These are phyloP conservation scores for Aricia artaxerxes DNA, from an alignment of 2,888 invertebrate genomes.

Conservation along the genomic window DNA sequence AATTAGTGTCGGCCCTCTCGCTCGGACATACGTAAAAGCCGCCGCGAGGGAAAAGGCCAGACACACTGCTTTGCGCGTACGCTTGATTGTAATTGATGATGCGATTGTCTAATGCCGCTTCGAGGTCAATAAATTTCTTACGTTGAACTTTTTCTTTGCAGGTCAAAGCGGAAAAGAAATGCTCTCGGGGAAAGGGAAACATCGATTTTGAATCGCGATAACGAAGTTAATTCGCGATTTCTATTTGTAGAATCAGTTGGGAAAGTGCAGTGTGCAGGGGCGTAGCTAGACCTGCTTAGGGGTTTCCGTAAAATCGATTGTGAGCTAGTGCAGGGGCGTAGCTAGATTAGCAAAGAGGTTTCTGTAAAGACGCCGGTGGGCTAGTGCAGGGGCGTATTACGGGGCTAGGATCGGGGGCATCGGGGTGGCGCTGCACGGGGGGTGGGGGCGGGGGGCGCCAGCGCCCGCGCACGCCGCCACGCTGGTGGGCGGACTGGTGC, in stretches of 20 bases:
- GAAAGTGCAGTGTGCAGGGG: neutral
- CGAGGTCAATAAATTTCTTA: conserved; percentile 68
- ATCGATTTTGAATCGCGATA: neutral
- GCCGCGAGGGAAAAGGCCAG: conserved; percentile 33
- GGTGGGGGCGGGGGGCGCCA: conserved; percentile 82
- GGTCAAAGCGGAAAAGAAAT: conserved; percentile 46
- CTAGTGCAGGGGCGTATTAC: conserved; percentile 31
- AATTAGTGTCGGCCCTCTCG: conserved; percentile 60
- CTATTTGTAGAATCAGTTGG: neutral
- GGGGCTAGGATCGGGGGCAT: conserved; percentile 49
- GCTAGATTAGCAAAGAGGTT: neutral
- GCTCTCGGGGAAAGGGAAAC: conserved; percentile 34
- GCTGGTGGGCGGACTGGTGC: conserved; percentile 84
- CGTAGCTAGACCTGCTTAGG: neutral
- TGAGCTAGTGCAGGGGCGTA: neutral
- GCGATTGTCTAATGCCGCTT: conserved; percentile 68
- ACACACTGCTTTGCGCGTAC: conserved; percentile 53
- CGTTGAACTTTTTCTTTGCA: conserved; percentile 64
- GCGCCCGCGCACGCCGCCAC: conserved; percentile 80
- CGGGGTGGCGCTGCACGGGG: conserved; percentile 80
- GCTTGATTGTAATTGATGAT: conserved; percentile 79
- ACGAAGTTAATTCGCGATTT: neutral
- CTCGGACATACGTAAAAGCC: conserved; percentile 43
- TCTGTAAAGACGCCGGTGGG: neutral
- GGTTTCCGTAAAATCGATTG: neutral